Percentiles rank a stretch among this genome's conserved stretches.
Conservation (phyloP, 2,113 vertebrate species). For the Neodon shergylaensis region DNA sequence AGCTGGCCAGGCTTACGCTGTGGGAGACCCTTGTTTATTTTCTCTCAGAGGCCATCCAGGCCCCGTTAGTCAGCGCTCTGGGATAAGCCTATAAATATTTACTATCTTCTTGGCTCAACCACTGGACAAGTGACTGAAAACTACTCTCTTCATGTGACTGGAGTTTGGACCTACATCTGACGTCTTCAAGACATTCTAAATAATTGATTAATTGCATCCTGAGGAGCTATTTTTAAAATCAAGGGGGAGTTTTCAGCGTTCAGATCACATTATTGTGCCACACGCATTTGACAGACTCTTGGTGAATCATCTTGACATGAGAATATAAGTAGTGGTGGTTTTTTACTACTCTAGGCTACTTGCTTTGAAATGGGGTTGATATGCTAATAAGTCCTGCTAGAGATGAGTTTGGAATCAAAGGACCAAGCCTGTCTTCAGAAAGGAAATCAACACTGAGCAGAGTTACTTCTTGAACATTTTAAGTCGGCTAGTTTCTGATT, state of each 20-base stretch:
- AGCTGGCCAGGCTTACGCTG: not conserved
- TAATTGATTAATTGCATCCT: not conserved
- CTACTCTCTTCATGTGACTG: conserved; percentile 48
- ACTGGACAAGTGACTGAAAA: conserved; percentile 59
- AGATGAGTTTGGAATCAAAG: not conserved
- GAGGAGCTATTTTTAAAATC: conserved; percentile 31
- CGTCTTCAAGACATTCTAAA: conserved; percentile 11
- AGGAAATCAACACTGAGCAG: not conserved
- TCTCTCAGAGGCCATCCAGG: conserved; percentile 29
- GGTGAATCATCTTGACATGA: not conserved
- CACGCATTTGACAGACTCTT: not conserved
- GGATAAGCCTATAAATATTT: conserved; percentile 67
- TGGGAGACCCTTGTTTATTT: conserved; percentile 59
- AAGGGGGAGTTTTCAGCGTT: not conserved
- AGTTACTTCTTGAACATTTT: not conserved
- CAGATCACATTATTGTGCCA: not conserved
- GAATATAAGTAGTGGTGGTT: not conserved
- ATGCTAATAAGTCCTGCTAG: not conserved
- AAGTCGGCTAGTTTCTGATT: not conserved
- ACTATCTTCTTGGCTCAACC: conserved; percentile 42
- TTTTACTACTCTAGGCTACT: not conserved
- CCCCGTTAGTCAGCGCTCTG: not conserved
- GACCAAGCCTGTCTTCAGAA: not conserved
- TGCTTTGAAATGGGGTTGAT: not conserved
- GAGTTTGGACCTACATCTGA: conserved; percentile 15